phyloP scores from a whole-genome alignment of 2,113 vertebrate genomes.

The Heptranchias perlo region DNA sequence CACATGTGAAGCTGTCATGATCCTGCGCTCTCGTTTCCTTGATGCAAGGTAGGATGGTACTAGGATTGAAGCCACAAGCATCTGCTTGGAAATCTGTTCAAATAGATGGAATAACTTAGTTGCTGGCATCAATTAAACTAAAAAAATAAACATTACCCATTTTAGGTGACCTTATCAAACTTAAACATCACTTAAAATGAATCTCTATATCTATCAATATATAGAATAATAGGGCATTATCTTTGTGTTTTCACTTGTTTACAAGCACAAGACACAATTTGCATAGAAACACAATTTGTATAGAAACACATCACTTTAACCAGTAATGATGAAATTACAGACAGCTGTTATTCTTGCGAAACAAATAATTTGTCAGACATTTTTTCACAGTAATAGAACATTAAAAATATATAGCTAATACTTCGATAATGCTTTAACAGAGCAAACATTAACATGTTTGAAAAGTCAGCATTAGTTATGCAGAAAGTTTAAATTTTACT shows the following conservation, averaged over 20 bases:
- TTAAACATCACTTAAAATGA: background rate
- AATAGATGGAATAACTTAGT: background rate
- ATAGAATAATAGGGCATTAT: background rate
- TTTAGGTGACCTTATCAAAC: background rate
- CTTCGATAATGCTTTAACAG: background rate
- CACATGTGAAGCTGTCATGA: conserved; percentile 81
- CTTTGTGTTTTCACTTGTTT: background rate
- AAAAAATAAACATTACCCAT: background rate
- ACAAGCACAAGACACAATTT: background rate
- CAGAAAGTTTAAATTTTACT: background rate
- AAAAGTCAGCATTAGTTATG: background rate
- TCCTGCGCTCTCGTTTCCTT: conserved; percentile 70
- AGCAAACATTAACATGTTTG: background rate
- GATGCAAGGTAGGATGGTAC: conserved; percentile 63
- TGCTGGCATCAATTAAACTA: background rate
- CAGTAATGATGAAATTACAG: background rate
- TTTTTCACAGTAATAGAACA: background rate
- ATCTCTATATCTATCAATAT: background rate
- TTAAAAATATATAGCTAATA: background rate
- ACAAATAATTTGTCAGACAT: background rate
- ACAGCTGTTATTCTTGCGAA: background rate
- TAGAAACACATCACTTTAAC: background rate
- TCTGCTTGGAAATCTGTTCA: background rate
- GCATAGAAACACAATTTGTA: background rate
- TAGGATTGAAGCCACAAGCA: background rate